Evolutionary conservation across 1,140 invertebrate genomes (phyloP).

Genomic region (Chironomus tepperi): DNA sequence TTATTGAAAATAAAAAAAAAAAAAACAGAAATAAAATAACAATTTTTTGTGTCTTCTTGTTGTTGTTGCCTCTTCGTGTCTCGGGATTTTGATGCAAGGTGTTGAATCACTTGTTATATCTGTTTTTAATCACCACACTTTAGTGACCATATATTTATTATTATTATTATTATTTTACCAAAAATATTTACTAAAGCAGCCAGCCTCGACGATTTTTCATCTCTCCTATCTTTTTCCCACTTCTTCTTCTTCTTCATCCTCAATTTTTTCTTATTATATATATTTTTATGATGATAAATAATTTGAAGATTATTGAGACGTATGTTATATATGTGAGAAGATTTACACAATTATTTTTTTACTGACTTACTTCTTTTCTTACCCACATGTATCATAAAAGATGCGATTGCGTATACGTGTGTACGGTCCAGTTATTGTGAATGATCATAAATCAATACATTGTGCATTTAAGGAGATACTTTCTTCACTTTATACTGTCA

Average conservation of each 20-base stretch:
- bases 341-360: constrained; percentile 4
- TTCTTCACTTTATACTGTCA: constrained; percentile 6
- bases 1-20: no score
- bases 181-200: not conserved
- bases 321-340: not conserved
- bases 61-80: no score
- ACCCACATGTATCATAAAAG: no score
- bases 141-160: no score
- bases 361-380: not conserved
- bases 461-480: not conserved
- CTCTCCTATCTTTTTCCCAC: not conserved
- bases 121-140: not conserved
- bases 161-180: no score
- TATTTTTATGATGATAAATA: not conserved
- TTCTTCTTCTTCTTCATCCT: no score
- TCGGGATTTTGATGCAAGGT: not conserved
- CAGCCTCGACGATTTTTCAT: not conserved
- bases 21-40: not conserved
- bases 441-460: not conserved
- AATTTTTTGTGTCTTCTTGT: no score
- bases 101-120: constrained; percentile 1
- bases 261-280: no score
- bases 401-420: not conserved
- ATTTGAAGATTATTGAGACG: not conserved
- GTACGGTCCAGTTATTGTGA: not conserved